Base-by-base conservation (phyloP, 1,140 invertebrate genomes). In the Cyphomyrmex costatus region DNA sequence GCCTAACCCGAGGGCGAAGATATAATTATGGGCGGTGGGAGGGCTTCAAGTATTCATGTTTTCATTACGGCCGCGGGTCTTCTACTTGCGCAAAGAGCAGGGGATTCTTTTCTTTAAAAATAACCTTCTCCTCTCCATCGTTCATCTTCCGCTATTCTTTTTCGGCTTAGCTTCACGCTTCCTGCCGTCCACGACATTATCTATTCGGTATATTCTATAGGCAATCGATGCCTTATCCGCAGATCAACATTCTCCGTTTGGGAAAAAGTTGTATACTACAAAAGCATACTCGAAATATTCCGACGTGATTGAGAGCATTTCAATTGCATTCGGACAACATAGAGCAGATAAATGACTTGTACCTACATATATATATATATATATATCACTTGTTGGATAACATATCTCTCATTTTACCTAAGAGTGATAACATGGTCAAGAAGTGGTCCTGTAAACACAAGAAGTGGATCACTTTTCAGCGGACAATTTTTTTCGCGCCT, bases 11-110 rank as follows among this genome's bases (percentile, higher is more conserved):
- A 93, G 94, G 94, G 93, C 92, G 91, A 94, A 93, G 93, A 94
- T 94, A 94, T 94, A 95, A 95, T 94, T 94, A 94, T 93, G 94
- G 93, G 92, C 82, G 93, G 93, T 92, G 92, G 92, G 92, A 92
- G 91, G 91, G 92, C 93, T 94, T 94, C 92, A 94, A 94, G 92
- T 94, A 95, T 94, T 94, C 93, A 95, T 94, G 93, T 95, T 95
- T 94, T 95, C 94, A 95, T 95, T 95, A 94, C 92, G 91, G 90
- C 74, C 74, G 74, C 87, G 88, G 92, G 89, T 89, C 92, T 92
- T 89, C 87, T 91, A 88, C 86, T 68, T 61, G 58, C 56, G 27
- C 46, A 4, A 49, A 79, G 51, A 79, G 27, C 36, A 10, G 10
- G 53, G 24, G n/a, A 90, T 92, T 93, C 90, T 51, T 77, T 56